Conservation (phyloP, 2,888 invertebrate genomes). For the Phortica magna region DNA sequence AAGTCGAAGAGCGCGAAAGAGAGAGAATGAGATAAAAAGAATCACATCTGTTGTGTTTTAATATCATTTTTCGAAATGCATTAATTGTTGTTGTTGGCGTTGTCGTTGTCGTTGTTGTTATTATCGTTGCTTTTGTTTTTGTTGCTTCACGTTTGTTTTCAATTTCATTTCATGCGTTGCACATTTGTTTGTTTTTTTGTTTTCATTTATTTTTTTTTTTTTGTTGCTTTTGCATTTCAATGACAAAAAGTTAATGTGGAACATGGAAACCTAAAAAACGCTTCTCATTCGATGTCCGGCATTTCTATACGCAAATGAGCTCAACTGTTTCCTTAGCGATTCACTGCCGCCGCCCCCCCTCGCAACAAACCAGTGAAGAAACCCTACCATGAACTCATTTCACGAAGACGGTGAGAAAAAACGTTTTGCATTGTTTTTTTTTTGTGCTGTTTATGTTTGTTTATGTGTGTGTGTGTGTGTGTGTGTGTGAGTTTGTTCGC, state of each 20-base stretch:
- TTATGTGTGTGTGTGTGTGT: conserved; percentile 25
- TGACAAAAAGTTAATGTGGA: conserved; percentile 44
- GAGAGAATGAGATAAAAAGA: background rate
- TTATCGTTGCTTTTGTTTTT: background rate
- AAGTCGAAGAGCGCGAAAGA: no score
- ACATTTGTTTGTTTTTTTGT: conserved; percentile 2
- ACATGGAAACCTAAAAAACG: conserved; percentile 66
- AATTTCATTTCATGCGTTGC: background rate
- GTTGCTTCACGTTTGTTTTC: background rate
- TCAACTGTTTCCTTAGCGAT: conserved; percentile 17
- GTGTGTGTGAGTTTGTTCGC: conserved; percentile 19
- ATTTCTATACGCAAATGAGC: conserved; percentile 6
- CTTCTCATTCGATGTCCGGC: conserved; percentile 15
- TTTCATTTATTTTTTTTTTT: conserved; percentile 41
- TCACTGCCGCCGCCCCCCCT: background rate
- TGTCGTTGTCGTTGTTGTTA: background rate
- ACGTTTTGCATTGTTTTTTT: conserved; percentile 70
- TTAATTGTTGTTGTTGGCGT: background rate
- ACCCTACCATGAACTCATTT: background rate
- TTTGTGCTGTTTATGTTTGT: conserved; percentile 39
- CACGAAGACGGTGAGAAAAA: conserved; percentile 59
- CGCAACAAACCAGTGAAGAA: background rate
- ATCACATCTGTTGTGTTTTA: conserved; percentile 43
- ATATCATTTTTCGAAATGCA: conserved; percentile 15
- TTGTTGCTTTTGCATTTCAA: conserved; percentile 59